Evolutionary conservation across 2,888 invertebrate genomes (phyloP), one percentile per base, ranked within the genome.

Genomic region (Troglohyphantes excavatus): DNA sequence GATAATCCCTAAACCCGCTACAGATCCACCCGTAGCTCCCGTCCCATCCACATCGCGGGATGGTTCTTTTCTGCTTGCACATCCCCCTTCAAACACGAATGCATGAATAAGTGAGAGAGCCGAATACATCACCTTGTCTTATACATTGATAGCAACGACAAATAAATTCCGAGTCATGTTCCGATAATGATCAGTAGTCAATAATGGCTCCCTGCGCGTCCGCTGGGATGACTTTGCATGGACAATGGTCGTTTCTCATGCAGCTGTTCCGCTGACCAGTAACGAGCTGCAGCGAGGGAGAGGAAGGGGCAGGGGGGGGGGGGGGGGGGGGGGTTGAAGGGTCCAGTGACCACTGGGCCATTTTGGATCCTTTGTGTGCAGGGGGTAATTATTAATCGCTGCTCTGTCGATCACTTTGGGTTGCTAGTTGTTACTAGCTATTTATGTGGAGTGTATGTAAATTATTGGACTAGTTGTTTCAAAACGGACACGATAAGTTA

Each of bases 211-310:
- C 59, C 17, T n/a, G 7, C 17, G 59, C 65, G 13, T 23, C 59
- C 61, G 59, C 39, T 63, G 72, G 68, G 72, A 65, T 73, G 83
- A 73, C 73, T 73, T 73, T 46, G 46, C 73, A 73, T n/a, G 73
- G 73, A 83, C 65, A 73, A 46, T 73, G 73, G 43, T 26, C 83
- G 27, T 43, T 73, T 83, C 83, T 39, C 46, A 39, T 46, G 83
- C 83, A 83, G 63, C 63, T 83, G 82, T 65, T 78, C 26, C 19
- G 72, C 46, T 46, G 46, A 72, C 72, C 72, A 46, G 46, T 46
- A 72, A 72, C 72, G 46, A 72, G 39, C 39, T 21, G 68, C 19
- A 70, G 39, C 19, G 21, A 29, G 39, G 21, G 21, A 39, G 23
- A 72, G 72, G 46, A 7, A 33, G 2, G 19, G 43, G 68, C 19